Conservation (phyloP, 2,797 vertebrate genomes). For the Acropternis orthonyx region DNA sequence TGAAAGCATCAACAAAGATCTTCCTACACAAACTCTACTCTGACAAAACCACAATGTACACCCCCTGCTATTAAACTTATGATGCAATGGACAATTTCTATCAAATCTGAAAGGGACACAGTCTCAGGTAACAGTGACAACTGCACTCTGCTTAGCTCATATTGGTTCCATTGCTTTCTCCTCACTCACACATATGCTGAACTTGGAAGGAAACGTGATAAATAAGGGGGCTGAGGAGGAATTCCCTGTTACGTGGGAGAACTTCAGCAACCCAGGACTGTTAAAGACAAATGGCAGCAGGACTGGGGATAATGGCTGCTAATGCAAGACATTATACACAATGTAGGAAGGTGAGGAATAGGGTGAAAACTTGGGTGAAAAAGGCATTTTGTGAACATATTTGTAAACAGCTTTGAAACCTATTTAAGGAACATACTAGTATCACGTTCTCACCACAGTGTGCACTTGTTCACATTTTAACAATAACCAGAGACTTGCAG, state of each 20-base stretch:
- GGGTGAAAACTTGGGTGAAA: not conserved
- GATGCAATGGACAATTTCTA: not conserved
- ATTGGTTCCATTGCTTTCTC: not conserved
- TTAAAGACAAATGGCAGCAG: not conserved
- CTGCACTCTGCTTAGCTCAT: not conserved
- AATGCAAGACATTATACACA: not conserved
- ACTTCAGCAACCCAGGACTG: not conserved
- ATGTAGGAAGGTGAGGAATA: not conserved
- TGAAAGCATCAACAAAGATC: not conserved
- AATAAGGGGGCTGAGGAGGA: not conserved
- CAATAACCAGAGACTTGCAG: not conserved
- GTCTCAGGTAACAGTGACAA: not conserved
- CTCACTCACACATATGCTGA: not conserved
- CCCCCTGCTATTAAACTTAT: not conserved
- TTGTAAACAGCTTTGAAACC: not conserved
- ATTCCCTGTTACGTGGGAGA: not conserved
- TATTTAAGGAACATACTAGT: not conserved
- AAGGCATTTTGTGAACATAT: not conserved
- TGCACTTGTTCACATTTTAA: not conserved
- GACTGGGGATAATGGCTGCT: not conserved
- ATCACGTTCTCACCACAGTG: rapidly evolving
- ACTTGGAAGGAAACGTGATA: not conserved
- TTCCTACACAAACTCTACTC: not conserved
- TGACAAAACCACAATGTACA: not conserved
- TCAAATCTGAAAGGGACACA: not conserved